Conservation (phyloP, 2,888 invertebrate species). For the Meteorus cinctellus region DNA sequence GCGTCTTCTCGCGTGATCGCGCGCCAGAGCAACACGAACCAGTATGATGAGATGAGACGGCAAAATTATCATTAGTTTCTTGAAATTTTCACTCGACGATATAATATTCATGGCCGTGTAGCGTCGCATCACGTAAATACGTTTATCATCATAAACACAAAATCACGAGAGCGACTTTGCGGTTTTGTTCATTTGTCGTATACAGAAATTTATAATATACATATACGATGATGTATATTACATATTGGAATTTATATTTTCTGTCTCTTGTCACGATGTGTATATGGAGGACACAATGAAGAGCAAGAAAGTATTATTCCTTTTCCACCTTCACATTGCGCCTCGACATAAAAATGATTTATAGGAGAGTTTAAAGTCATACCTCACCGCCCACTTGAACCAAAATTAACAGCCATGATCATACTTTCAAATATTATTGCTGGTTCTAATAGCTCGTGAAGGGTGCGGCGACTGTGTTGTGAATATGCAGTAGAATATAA, state of each 20-base stretch:
- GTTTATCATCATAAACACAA: not conserved
- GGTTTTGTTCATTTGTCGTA: constrained; percentile 7
- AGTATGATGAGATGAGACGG: constrained; percentile 33
- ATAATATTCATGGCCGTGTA: constrained; percentile 32
- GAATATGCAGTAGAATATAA: not conserved
- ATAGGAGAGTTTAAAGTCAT: constrained; percentile 31
- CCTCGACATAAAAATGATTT: constrained; percentile 38
- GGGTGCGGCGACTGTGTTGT: constrained; percentile 27
- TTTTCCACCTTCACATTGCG: not conserved
- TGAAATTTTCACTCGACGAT: constrained; percentile 21
- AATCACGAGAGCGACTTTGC: constrained; percentile 15
- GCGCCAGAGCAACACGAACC: constrained; percentile 30
- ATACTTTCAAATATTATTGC: constrained; percentile 41
- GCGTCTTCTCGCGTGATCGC: constrained; percentile 45
- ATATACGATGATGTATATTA: not conserved
- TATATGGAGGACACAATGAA: not conserved
- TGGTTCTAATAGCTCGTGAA: constrained; percentile 11
- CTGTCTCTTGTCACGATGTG: not conserved
- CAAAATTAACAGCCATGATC: constrained; percentile 38
- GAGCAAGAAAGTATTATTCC: constrained; percentile 6
- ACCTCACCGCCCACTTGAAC: constrained; percentile 38
- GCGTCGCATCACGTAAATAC: not conserved
- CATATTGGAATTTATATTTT: constrained; percentile 1
- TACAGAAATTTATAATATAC: constrained; percentile 1
- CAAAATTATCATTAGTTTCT: constrained; percentile 27